A percentile compares a stretch with the other conserved stretches of the same genome.
These are phyloP conservation scores for Microcebus griseorufus DNA, from an alignment of 2,113 vertebrate species.

Conservation along the genomic window DNA sequence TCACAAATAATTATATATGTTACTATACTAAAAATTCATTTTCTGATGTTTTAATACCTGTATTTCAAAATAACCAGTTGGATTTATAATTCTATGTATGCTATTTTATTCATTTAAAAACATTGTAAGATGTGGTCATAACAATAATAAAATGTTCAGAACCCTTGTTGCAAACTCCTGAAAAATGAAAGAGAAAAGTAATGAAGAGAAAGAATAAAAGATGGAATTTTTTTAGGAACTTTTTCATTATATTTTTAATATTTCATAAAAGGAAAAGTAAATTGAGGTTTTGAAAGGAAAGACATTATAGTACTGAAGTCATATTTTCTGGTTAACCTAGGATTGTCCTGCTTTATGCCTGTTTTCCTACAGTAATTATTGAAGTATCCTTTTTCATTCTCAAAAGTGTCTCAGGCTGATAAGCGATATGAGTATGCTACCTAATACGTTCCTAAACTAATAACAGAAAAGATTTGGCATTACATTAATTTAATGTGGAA, in stretches of 20 bases:
- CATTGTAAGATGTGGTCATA: background rate
- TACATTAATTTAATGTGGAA: background rate
- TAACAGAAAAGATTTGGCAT: background rate
- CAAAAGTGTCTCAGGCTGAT: background rate
- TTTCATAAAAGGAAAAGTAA: background rate
- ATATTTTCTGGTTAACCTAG: background rate
- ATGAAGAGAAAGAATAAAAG: background rate
- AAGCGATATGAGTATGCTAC: background rate
- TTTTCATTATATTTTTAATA: background rate
- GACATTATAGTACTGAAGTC: background rate
- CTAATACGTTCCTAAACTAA: background rate
- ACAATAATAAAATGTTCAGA: background rate
- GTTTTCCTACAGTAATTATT: background rate
- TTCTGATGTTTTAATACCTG: background rate
- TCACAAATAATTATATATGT: background rate
- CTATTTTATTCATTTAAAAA: conserved; percentile 4
- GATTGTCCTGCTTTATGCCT: background rate
- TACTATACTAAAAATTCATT: background rate
- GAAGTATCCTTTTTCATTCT: background rate
- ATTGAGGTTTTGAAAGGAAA: background rate
- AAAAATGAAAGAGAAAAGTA: background rate
- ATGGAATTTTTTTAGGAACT: background rate
- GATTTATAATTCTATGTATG: background rate
- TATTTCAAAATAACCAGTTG: background rate
- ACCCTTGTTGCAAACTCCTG: background rate